phyloP scores from a whole-genome alignment of 2,113 vertebrate species.

The Oreochromis spilurus region DNA sequence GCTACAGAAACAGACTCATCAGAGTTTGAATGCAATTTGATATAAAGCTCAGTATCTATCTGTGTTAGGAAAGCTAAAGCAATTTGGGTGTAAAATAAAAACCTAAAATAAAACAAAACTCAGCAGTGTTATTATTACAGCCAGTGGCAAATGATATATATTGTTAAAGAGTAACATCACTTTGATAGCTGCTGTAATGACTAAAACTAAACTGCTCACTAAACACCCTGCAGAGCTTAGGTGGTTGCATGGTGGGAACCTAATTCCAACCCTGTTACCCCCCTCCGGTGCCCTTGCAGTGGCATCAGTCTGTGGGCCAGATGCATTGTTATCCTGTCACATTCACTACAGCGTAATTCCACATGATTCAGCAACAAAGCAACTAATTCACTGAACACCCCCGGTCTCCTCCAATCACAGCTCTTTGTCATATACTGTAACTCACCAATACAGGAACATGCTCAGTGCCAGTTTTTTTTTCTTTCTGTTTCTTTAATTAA shows the following conservation, averaged over 20 bases:
- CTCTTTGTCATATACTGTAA: not conserved
- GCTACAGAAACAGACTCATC: not conserved
- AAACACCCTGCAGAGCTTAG: not conserved
- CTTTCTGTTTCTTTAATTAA: not conserved
- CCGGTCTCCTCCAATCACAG: conserved; percentile 37
- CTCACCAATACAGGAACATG: not conserved
- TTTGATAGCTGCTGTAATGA: not conserved
- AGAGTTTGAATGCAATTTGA: not conserved
- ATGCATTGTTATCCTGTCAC: conserved; percentile 62
- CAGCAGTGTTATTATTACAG: not conserved
- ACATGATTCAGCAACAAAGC: conserved; percentile 47
- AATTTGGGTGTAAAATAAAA: not conserved
- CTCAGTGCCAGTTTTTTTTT: not conserved
- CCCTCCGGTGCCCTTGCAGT: not conserved
- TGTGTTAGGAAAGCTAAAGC: not conserved
- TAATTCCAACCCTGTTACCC: not conserved
- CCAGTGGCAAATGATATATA: not conserved
- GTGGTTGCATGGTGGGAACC: not conserved
- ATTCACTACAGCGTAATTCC: conserved; percentile 34
- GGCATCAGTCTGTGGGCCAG: not conserved
- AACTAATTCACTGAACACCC: conserved; percentile 47
- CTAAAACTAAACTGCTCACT: not conserved
- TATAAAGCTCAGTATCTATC: not conserved
- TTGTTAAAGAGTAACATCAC: not conserved
- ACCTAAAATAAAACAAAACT: not conserved